Conservation (phyloP, 2,113 vertebrate species). For the Smithornis capensis region DNA sequence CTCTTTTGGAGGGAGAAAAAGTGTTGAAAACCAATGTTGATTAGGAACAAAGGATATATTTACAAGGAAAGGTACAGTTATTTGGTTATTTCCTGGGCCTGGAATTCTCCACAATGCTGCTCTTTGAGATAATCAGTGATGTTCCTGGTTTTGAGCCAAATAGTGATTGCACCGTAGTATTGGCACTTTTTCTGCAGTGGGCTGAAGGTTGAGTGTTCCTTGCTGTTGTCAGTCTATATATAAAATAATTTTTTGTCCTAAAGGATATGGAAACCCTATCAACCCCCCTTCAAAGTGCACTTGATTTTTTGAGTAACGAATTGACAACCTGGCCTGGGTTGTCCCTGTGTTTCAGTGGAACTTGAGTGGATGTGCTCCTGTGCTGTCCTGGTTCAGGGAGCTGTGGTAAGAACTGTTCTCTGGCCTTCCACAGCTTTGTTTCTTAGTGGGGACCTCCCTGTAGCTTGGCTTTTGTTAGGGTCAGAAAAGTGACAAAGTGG, state of each 20-base stretch:
- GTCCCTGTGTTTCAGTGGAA: neutral
- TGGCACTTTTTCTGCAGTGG: neutral
- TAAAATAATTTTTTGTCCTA: neutral
- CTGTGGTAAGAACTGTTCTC: neutral
- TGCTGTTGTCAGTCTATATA: neutral
- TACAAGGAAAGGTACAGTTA: neutral
- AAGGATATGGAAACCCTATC: neutral
- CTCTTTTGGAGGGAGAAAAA: neutral
- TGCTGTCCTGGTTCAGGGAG: neutral
- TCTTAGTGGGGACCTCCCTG: neutral
- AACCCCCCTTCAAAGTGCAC: accelerated
- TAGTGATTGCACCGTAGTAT: accelerated
- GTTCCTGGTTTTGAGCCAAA: neutral
- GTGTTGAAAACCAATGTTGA: neutral
- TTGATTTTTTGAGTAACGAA: neutral
- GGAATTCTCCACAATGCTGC: neutral
- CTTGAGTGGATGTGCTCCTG: neutral
- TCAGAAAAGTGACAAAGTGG: neutral
- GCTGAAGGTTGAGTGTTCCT: neutral
- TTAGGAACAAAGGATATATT: neutral
- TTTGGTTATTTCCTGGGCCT: neutral
- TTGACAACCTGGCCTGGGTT: neutral
- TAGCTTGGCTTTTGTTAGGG: neutral
- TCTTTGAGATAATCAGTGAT: neutral
- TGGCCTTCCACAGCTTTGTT: neutral